Base-by-base conservation (phyloP, 2,113 vertebrate genomes). In the Orycteropus afer region DNA sequence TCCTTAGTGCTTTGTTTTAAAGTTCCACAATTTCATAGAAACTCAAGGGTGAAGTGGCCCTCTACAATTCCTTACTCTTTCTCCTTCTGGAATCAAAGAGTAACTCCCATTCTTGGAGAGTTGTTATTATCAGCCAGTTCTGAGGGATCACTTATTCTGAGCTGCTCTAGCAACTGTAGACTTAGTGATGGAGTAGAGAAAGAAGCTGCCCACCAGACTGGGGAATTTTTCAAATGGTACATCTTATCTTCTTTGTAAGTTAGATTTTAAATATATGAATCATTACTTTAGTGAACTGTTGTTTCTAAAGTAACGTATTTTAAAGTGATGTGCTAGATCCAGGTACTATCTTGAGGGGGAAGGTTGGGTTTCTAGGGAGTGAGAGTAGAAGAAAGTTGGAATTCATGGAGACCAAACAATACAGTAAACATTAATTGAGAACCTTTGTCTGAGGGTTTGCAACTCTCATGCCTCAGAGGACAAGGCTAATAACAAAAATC, bases 1-100 rank as follows among this genome's bases (percentile, higher is more conserved):
- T 83, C 93, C 79, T 91, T 78, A 80, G 57, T 83, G 67, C 63
- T 96, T 49, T 82, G 47, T 94, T 95, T 96, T 95, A 95, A 96
- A 94, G 96, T 97, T 51, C 47, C 87, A 47, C 78, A 74, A 90
- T 92, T 96, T 96, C 57, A 65, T 85, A 92, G 79, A 88, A 86
- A 80, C 61, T 80, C 12, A 47, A 59, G 76, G 49, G 81, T 89
- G 34, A 85, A 96, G 55, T 88, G 73, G 18, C 59, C 49, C 61
- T 57, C 42, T 74, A 2, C 8, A 91, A 59, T 53, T 91, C 79
- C 49, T 87, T 34, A n/a, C 3, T 73, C 34, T 18, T 22, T 2
- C 23, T 59, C 53, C 61, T 8, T 49, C 40, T 27, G 22, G n/a
- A 69, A 69, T 7, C 5, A 7, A 63, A 45, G 71, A 89, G 61